A percentile compares a stretch with the other conserved stretches of the same genome.
Evolutionary conservation across 2,888 invertebrate genomes (phyloP).

Genomic region (Amphipyra berbera): DNA sequence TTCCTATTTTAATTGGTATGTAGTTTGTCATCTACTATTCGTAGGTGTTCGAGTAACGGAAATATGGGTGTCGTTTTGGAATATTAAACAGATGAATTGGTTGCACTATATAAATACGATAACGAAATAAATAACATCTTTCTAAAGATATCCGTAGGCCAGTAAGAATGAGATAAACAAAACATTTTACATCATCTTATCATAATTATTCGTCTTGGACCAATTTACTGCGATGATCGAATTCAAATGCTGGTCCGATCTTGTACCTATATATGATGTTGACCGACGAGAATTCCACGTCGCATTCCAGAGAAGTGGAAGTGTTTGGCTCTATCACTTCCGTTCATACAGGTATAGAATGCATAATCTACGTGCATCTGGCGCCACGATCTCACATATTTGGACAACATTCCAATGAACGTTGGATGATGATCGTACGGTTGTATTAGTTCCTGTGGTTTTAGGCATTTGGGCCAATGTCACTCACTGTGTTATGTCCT

Average conservation of each 20-base stretch:
- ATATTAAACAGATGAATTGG: too few relatives aligned
- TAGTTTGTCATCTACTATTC: too few relatives aligned
- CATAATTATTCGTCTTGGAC: slow-evolving; percentile 17
- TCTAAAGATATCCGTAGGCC: neutral
- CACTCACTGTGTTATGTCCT: slow-evolving; percentile 14
- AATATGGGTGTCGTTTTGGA: too few relatives aligned
- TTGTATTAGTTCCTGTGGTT: slow-evolving; percentile 35
- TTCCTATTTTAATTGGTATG: too few relatives aligned
- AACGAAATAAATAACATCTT: neutral
- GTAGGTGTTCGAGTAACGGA: too few relatives aligned
- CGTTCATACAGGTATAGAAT: slow-evolving; percentile 41
- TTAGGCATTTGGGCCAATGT: slow-evolving; percentile 34
- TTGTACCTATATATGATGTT: slow-evolving; percentile 41
- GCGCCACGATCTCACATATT: slow-evolving; percentile 37
- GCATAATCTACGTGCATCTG: slow-evolving; percentile 47
- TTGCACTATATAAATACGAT: too few relatives aligned
- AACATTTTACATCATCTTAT: neutral
- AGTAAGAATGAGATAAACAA: neutral
- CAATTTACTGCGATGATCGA: slow-evolving; percentile 18
- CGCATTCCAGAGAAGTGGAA: slow-evolving; percentile 56
- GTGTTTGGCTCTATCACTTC: slow-evolving; percentile 49
- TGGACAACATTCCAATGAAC: slow-evolving; percentile 43
- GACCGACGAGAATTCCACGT: slow-evolving; percentile 34
- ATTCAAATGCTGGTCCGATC: slow-evolving; percentile 24
- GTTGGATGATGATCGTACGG: slow-evolving; percentile 17